phyloP scores from a whole-genome alignment of 2,113 vertebrate species.

The Leptosomus discolor region DNA sequence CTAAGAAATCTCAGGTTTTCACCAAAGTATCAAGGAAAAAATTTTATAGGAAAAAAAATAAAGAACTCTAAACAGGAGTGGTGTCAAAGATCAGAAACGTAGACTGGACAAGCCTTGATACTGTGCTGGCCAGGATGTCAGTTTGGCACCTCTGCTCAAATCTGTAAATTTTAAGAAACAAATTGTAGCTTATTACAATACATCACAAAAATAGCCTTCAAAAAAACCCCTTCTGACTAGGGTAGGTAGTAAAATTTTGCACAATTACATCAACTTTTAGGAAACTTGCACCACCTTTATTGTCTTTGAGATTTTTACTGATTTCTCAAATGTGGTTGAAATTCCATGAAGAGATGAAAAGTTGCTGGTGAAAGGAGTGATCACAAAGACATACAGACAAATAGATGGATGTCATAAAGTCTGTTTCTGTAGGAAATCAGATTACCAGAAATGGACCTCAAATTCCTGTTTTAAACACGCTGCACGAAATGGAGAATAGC shows the following conservation, averaged over 20 bases:
- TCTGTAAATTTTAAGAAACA: neutral
- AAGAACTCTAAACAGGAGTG: neutral
- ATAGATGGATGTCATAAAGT: accelerated
- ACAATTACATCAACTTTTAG: neutral
- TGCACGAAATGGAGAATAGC: neutral
- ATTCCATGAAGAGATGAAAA: neutral
- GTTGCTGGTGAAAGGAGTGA: neutral
- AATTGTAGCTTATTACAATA: neutral
- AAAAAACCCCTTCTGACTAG: neutral
- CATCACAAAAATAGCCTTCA: neutral
- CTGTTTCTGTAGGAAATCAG: neutral
- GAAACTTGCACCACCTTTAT: neutral
- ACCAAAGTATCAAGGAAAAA: neutral
- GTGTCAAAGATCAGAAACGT: neutral
- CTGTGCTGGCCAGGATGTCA: neutral
- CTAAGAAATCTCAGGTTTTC: neutral
- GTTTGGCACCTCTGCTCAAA: neutral
- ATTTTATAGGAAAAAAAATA: accelerated
- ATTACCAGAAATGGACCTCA: neutral
- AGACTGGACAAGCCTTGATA: neutral
- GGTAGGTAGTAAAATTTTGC: neutral
- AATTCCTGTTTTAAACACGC: neutral
- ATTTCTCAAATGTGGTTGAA: neutral
- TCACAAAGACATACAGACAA: neutral
- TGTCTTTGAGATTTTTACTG: neutral